phyloP scores from a whole-genome alignment of 2,888 invertebrate species.

The Erannis defoliaria region DNA sequence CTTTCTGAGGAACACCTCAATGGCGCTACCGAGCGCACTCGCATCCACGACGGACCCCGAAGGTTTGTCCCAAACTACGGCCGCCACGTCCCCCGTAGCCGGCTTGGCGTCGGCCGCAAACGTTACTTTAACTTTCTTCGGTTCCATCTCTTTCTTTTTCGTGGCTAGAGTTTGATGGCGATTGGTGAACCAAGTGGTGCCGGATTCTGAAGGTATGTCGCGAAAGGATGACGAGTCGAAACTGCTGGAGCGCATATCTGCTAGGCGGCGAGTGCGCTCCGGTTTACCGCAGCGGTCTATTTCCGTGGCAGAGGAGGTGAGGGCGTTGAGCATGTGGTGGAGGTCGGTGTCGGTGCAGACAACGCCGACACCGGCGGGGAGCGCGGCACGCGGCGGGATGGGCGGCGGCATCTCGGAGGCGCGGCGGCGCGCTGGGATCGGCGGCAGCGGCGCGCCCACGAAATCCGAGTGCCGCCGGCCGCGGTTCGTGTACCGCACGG shows the following conservation, averaged over 20 bases:
- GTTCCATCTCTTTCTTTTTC: conserved; percentile 84
- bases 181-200: conserved; percentile 92
- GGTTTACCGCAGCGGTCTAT: conserved; percentile 90
- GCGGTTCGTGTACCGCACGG: conserved; percentile 88
- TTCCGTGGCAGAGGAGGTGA: conserved; percentile 93
- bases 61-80: conserved; percentile 91
- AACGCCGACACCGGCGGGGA: conserved; percentile 91
- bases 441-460: conserved; percentile 86
- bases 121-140: conserved; percentile 84
- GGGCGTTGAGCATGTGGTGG: conserved; percentile 91
- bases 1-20: conserved; percentile 92
- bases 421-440: conserved; percentile 88
- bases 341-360: conserved; percentile 94
- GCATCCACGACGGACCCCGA: conserved; percentile 93
- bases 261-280: conserved; percentile 87
- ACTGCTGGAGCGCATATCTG: conserved; percentile 93
- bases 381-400: conserved; percentile 85
- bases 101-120: conserved; percentile 88
- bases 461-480: conserved; percentile 91
- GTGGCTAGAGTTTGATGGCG: conserved; percentile 92
- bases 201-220: conserved; percentile 75
- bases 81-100: conserved; percentile 85
- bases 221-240: conserved; percentile 92
- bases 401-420: conserved; percentile 91
- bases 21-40: conserved; percentile 93